Base-by-base conservation (phyloP, 2,797 vertebrate species). In the Ambastaia sidthimunki region DNA sequence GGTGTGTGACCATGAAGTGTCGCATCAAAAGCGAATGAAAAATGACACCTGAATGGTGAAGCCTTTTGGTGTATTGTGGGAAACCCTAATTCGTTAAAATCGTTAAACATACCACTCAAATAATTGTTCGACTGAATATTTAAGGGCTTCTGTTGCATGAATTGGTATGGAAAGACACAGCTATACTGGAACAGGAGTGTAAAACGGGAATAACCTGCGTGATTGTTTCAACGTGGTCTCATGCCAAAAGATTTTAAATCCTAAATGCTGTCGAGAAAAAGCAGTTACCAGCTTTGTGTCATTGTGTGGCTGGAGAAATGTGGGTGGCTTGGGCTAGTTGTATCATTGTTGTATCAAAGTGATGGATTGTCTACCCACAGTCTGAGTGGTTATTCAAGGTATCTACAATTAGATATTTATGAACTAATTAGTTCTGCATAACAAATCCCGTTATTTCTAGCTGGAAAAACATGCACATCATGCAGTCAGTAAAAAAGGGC, bases 1-100 rank as follows among this genome's bases (percentile, higher is more conserved):
- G 12, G n/a, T n/a, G n/a, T n/a, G n/a, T n/a, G n/a, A n/a, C n/a
- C n/a, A n/a, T 44, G 41, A 84, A 81, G 82, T 83, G 87, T 89
- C 67, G 37, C 89, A 89, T 91, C 90, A 90, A 83, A 90, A 87
- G 81, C 83, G 88, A 90, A 86, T 47, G 68, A 83, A 89, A 88
- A 90, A 80, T 89, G 91, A 91, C 70, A 87, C 85, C 80, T 87
- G 86, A 83, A 89, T 85, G 41, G 9, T 44, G 41, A 44, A 44
- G 9, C 41, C 41, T 6, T 10, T 44, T 44, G 41, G 10, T 44
- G 41, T 7, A 44, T 44, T 44, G 41, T 44, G 41, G 85, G 80
- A 9, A 85, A 87, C 86, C 41, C 10, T 2, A 10, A 44, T 10
- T 44, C 41, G n/a, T 90, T 7, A 71, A 78, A 83, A 86, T 0